Percentiles rank a stretch among this genome's conserved stretches.
phyloP scores from a whole-genome alignment of 2,797 vertebrate genomes.

The Cyprinella venusta region DNA sequence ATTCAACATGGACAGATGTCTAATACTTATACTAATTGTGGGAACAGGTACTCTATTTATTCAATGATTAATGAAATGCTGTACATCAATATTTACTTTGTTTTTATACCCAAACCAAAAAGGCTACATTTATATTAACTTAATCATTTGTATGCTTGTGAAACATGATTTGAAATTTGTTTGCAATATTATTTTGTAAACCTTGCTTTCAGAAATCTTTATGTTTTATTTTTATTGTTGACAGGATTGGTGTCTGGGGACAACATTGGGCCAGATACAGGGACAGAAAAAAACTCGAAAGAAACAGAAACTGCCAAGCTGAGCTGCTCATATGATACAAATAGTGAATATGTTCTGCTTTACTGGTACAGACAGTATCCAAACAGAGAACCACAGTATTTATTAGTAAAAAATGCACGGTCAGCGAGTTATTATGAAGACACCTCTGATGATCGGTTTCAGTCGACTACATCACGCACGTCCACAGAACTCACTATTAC shows the following conservation, averaged over 20 bases:
- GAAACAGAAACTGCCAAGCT: not conserved
- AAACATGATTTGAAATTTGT: not conserved
- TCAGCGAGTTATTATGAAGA: accelerated
- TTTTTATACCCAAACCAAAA: too few relatives aligned
- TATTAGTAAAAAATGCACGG: accelerated
- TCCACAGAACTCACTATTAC: too few relatives aligned
- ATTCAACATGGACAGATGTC: too few relatives aligned
- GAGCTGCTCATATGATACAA: not conserved
- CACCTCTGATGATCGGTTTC: accelerated
- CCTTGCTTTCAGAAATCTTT: not conserved
- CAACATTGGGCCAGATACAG: not conserved
- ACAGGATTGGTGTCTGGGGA: not conserved
- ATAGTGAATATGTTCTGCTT: not conserved
- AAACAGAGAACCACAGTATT: not conserved
- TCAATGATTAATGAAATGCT: not conserved
- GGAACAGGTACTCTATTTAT: too few relatives aligned
- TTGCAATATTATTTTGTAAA: not conserved
- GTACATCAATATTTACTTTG: not conserved
- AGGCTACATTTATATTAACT: too few relatives aligned
- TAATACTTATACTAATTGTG: too few relatives aligned
- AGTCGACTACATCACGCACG: too few relatives aligned
- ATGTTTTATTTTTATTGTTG: not conserved
- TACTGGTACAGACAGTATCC: not conserved
- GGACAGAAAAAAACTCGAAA: not conserved
- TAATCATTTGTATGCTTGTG: too few relatives aligned